Conservation (phyloP, 2,888 invertebrate genomes). For the Agrotis exclamationis region DNA sequence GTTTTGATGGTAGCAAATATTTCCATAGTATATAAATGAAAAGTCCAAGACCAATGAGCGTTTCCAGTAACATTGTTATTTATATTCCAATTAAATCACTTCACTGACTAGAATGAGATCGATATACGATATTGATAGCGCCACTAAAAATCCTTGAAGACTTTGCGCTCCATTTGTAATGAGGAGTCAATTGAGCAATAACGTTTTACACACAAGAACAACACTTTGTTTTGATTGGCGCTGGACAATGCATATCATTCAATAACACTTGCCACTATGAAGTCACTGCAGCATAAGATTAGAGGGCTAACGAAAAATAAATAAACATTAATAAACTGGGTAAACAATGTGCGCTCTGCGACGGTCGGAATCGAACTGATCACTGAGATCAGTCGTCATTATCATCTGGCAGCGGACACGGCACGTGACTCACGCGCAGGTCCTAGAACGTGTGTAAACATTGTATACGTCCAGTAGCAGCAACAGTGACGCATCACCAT, state of each 20-base stretch:
- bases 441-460: conserved; percentile 85
- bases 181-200: conserved; percentile 73
- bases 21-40: conserved; percentile 83
- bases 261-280: conserved; percentile 54
- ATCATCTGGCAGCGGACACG: conserved; percentile 81
- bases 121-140: conserved; percentile 68
- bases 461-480: conserved; percentile 77
- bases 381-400: conserved; percentile 75
- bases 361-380: conserved; percentile 79
- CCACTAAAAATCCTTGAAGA: conserved; percentile 73
- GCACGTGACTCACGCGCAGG: conserved; percentile 84
- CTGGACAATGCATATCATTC: conserved; percentile 31
- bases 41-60: conserved; percentile 82
- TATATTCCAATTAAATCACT: conserved; percentile 81
- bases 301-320: conserved; percentile 31
- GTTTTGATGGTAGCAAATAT: conserved; percentile 73
- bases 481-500: conserved; percentile 81
- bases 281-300: conserved; percentile 54
- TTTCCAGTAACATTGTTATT: conserved; percentile 84
- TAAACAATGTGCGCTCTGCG: conserved; percentile 71
- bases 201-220: conserved; percentile 72
- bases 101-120: conserved; percentile 80
- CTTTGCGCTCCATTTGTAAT: conserved; percentile 79
- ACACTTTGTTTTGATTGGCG: conserved; percentile 66
- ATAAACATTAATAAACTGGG: conserved; percentile 55